Evolutionary conservation across 2,888 invertebrate species (phyloP), one percentile per base, ranked within the genome.

Genomic region (Malthinus seriepunctatus): DNA sequence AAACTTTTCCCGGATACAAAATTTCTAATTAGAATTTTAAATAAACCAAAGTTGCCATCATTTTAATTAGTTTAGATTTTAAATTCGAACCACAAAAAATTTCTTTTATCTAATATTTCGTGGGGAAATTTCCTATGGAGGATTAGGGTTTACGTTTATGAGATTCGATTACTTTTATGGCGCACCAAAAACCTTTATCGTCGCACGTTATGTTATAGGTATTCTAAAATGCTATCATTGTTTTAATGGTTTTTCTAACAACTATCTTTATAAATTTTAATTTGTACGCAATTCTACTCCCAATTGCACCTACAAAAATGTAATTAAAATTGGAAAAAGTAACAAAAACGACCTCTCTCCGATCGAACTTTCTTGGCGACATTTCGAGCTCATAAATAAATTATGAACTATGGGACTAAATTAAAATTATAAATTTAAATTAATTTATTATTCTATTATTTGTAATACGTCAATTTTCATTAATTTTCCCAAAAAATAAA

Each of bases 141-240:
- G 77, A 76, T 78, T 77, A 76, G 69, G 75, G 69, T 73, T 78
- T 78, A 78, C 74, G 69, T 73, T 78, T 78, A 78, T 74, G 76
- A 73, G 71, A 77, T 78, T 78, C 78, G 78, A 78, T 78, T 78
- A 78, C 77, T 74, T 77, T 78, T 78, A 78, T 74, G 75, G 72
- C 73, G 71, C 69, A 69, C 72, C 73, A 73, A 74, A 72, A 23
- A 75, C 72, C 73, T 70, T 71, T 71, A 75, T 76, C 72, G 69
- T 69, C 67, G 66, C 69, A 68, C 38, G 69, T 73, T 71, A 70
- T 69, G n/a, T n/a, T n/a, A n/a, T n/a, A n/a, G 67, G 23, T 15
- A 15, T 39, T 68, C 67, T 75, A 74, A 76, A 75, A 73, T 74
- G 74, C 9, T 42, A 15, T 42, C 23, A 14, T 42, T 42, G 15